Percentiles rank a stretch among this genome's conserved stretches.
Conservation (phyloP, 2,888 invertebrate genomes). For the Harmothoe impar region DNA sequence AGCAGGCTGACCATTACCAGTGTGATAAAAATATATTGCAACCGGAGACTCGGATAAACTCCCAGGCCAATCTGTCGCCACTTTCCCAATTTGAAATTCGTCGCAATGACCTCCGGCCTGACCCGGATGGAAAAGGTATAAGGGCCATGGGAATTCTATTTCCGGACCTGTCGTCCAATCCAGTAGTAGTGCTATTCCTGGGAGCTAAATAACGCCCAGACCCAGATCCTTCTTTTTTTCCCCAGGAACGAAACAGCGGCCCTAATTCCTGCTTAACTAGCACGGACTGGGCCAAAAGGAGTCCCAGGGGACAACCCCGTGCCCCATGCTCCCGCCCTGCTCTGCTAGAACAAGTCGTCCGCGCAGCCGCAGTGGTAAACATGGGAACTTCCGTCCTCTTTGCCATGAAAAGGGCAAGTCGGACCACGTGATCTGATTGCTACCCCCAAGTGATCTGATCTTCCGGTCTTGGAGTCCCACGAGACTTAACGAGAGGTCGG, state of each 20-base stretch:
- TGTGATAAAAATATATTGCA: too few species aligned
- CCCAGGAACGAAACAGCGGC: neutral
- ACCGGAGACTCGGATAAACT: too few species aligned
- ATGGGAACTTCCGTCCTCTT: neutral
- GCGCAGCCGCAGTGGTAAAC: conserved; percentile 5
- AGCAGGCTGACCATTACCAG: too few species aligned
- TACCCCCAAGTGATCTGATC: neutral
- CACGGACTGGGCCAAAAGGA: neutral
- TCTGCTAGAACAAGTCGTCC: neutral
- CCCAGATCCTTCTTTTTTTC: neutral
- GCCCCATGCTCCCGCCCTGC: neutral
- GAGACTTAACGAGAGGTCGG: neutral
- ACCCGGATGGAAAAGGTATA: neutral
- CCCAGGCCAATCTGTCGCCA: too few species aligned
- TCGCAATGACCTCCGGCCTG: too few species aligned
- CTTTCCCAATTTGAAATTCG: neutral
- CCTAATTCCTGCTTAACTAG: neutral
- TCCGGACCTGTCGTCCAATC: neutral
- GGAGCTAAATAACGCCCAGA: neutral
- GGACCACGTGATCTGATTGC: conserved; percentile 31
- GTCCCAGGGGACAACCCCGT: neutral
- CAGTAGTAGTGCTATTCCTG: neutral
- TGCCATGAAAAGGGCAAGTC: conserved; percentile 10
- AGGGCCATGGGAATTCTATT: neutral
- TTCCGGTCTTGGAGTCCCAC: neutral